Evolutionary conservation across 2,113 vertebrate species (phyloP).

Genomic region (Pogonocichla stellata): DNA sequence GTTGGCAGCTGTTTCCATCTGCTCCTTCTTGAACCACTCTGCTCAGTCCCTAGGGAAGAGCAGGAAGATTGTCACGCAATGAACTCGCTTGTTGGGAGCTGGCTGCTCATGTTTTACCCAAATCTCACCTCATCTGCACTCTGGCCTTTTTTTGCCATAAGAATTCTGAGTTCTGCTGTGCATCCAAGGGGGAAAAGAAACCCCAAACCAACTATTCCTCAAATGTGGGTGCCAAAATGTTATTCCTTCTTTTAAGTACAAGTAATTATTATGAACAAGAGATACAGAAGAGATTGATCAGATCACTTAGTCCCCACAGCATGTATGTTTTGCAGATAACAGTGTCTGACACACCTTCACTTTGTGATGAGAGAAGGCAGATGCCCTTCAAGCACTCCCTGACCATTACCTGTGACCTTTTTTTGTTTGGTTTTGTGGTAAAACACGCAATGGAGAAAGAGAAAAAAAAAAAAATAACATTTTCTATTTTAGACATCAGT

Average conservation of each 20-base stretch:
- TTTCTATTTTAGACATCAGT: neutral
- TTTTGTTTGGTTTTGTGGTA: neutral
- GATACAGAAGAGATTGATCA: neutral
- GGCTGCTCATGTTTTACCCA: neutral
- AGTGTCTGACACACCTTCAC: neutral
- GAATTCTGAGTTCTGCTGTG: neutral
- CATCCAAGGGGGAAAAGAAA: neutral
- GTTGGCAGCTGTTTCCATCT: constrained; percentile 19
- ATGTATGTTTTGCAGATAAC: neutral
- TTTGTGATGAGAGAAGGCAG: neutral
- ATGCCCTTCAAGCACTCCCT: neutral
- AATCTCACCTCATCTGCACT: neutral
- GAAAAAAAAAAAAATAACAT: neutral
- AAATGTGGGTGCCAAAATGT: neutral
- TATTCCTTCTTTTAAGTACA: neutral
- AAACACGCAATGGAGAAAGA: neutral
- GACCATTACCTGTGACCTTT: neutral
- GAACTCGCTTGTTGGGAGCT: neutral
- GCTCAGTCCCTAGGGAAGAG: neutral
- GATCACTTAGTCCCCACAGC: neutral
- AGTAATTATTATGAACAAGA: neutral
- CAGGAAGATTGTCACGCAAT: neutral
- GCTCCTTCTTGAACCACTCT: neutral
- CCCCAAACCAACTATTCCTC: neutral
- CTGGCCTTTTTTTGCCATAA: neutral